These are phyloP conservation scores for Festucalex cinctus DNA, from an alignment of 2,113 vertebrate species.

Conservation along the genomic window DNA sequence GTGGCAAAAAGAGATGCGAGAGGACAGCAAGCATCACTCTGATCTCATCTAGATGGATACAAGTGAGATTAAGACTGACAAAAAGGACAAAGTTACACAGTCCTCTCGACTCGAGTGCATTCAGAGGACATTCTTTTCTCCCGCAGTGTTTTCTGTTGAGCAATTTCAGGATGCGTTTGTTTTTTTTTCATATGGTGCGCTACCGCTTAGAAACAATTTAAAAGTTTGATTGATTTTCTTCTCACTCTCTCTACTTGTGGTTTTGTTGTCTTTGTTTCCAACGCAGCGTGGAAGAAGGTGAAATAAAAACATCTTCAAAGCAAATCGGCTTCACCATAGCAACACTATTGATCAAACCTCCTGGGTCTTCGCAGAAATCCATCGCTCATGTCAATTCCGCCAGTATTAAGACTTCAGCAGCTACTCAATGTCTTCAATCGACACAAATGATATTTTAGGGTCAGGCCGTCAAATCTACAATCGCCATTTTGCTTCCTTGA, in stretches of 20 bases:
- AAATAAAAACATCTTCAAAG: constrained; percentile 71
- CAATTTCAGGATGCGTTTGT: neutral
- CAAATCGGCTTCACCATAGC: constrained; percentile 68
- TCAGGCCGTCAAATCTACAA: constrained; percentile 58
- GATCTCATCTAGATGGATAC: constrained; percentile 55
- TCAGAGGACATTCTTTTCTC: constrained; percentile 10
- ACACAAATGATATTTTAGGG: constrained; percentile 56
- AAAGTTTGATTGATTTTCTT: constrained; percentile 55
- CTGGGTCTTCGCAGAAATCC: constrained; percentile 63
- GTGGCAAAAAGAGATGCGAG: constrained; percentile 30
- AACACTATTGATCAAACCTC: constrained; percentile 69
- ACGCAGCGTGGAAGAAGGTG: constrained; percentile 54
- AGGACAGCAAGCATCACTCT: constrained; percentile 33
- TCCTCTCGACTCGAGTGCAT: constrained; percentile 17
- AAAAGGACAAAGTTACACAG: constrained; percentile 31
- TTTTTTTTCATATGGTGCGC: constrained; percentile 14
- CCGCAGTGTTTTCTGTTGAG: neutral
- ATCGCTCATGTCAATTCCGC: constrained; percentile 62
- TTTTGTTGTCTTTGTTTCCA: constrained; percentile 60
- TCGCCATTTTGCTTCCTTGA: constrained; percentile 56
- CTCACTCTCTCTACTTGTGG: constrained; percentile 25
- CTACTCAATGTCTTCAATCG: constrained; percentile 52
- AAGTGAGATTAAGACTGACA: constrained; percentile 50
- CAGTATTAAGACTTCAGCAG: constrained; percentile 63
- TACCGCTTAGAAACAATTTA: constrained; percentile 38